Evolutionary conservation across 2,113 vertebrate species (phyloP), one percentile per base, ranked within the genome.

Genomic region (Pardalotus punctatus): DNA sequence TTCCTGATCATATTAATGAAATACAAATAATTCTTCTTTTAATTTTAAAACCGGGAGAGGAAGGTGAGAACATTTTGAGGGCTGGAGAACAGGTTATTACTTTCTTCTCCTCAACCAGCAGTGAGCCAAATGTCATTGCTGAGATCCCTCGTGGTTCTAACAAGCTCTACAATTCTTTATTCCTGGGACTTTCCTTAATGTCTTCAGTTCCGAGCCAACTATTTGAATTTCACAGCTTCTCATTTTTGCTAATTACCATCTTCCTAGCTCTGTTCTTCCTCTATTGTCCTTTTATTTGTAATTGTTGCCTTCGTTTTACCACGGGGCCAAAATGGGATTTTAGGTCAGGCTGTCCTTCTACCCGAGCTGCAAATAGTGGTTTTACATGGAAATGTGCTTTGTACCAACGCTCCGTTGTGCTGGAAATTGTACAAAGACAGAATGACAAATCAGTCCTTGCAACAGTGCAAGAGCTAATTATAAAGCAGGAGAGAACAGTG

Each of bases 401-500:
- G 57, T 84, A 11, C 10, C 81, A 21, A n/a, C 2, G 69, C 50
- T 89, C 9, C 6, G 12, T 35, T 54, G 43, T 85, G 57, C 67
- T 89, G 73, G 80, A 81, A 74, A 28, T 31, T 4, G 56, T 7
- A 62, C 78, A 54, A 28, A 54, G 83, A 6, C 43, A 56, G 90
- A 94, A 95, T 80, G 71, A 90, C 66, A 96, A 86, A 90, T 83
- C 91, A 64, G 86, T 16, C 69, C 48, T 43, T 38, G 79, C 13
- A 3, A 54, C 45, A 86, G 51, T 5, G 54, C 51, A 67, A 4
- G 62, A 4, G 28, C 51, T 92, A 71, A 92, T 96, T 95, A 84
- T 35, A 89, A 84, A 94, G 43, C 69, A 84, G 56, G 80, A 84
- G 61, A 27, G 71, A 87, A 69, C 54, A 82, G 85, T 24, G 77